Evolutionary conservation across 2,888 invertebrate genomes (phyloP).

Genomic region (Eupithecia subumbrata): DNA sequence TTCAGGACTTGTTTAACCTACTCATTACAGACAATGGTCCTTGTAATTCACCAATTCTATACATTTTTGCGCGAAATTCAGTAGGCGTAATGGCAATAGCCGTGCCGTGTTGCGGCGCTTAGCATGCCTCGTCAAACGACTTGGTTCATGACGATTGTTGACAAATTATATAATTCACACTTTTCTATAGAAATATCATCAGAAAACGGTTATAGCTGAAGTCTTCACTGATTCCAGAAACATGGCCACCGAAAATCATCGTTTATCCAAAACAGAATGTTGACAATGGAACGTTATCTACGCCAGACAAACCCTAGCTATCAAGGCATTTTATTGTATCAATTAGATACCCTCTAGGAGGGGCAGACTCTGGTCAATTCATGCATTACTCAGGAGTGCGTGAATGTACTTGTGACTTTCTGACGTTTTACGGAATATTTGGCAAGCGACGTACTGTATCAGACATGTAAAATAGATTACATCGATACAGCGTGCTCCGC

Average conservation of each 20-base stretch:
- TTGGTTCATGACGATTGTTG: slow-evolving; percentile 54
- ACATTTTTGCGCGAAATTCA: slow-evolving; percentile 80
- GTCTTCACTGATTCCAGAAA: slow-evolving; percentile 74
- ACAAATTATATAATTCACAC: slow-evolving; percentile 75
- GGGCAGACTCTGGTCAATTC: slow-evolving; percentile 79
- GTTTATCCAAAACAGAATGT: slow-evolving; percentile 75
- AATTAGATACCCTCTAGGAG: slow-evolving; percentile 73
- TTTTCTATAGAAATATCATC: slow-evolving; percentile 66
- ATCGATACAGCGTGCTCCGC: slow-evolving; percentile 68
- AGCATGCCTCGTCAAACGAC: slow-evolving; percentile 60
- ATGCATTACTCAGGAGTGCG: slow-evolving; percentile 81
- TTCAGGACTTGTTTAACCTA: slow-evolving; percentile 72
- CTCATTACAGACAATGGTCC: slow-evolving; percentile 77
- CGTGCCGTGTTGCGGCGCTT: slow-evolving; percentile 61
- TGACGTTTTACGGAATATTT: slow-evolving; percentile 84
- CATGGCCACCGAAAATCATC: slow-evolving; percentile 79
- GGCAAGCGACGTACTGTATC: slow-evolving; percentile 80
- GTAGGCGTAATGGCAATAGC: slow-evolving; percentile 60
- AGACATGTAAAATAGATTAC: slow-evolving; percentile 70
- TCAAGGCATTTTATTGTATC: slow-evolving; percentile 71
- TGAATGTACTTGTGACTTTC: slow-evolving; percentile 82
- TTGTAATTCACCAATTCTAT: slow-evolving; percentile 79
- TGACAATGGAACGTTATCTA: slow-evolving; percentile 73
- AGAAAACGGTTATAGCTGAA: slow-evolving; percentile 66
- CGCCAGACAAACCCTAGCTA: slow-evolving; percentile 60